Evolutionary conservation across 2,888 invertebrate species (phyloP), one percentile per base, ranked within the genome.

Genomic region (Polymixis flavicincta): DNA sequence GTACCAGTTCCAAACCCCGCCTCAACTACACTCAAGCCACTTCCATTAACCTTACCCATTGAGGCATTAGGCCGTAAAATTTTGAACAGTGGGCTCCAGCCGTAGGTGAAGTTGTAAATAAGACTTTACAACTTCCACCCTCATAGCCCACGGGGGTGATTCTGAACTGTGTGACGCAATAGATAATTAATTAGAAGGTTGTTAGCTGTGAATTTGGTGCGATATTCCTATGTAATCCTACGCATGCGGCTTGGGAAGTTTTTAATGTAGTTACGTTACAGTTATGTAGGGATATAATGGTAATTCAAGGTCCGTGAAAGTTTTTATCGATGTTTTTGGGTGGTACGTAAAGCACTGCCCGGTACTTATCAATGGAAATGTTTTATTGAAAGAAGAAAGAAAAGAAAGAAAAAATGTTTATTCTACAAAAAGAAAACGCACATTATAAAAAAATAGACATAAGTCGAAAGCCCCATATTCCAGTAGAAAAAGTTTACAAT

Each of bases 81-180:
- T 91, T 93, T 90, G 88, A 91, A 89, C 92, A 89, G 88, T 82
- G 78, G 80, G 83, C 84, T 88, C 89, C 89, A 84, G 87, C 87
- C 87, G 89, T 89, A 52, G 63, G 63, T 52, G 85, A 85, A 80
- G 88, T 74, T 90, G 91, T 93, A 92, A 93, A 93, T 92, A 92
- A 91, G 92, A 90, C 90, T 92, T 92, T 91, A 91, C 89, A 91
- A 88, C 91, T 87, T 85, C 77, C 70, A 63, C 63, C 86, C 55
- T 48, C 52, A 48, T 45, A 59, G 70, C 84, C 85, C 86, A 78
- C 74, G 86, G 81, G 87, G 82, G 86, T 76, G 84, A 80, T 87
- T 83, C 65, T 57, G 57, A 65, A 73, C 65, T 65, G 71, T 61
- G 81, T 88, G 85, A 87, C 86, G 85, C 75, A 78, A 86, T 83